Base-by-base conservation (phyloP, 2,888 invertebrate genomes). In the Rhynchonema sp. region DNA sequence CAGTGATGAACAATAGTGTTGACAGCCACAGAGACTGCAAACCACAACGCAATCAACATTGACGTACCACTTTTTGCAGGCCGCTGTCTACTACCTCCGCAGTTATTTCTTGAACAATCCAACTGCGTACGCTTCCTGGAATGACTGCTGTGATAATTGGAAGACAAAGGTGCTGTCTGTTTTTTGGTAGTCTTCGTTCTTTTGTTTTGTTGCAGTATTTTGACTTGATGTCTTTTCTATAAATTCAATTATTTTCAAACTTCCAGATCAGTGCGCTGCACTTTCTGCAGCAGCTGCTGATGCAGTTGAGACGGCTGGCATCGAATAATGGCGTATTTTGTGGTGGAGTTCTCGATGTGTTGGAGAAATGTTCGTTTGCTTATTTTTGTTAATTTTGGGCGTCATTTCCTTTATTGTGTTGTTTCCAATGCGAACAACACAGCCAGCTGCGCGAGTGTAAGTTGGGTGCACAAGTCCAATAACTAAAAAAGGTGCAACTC, bases 41-140 rank as follows among this genome's bases (percentile, higher is more conserved):
- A n/a, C n/a, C n/a, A n/a, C n/a, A n/a, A n/a, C n/a, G n/a, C n/a
- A n/a, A n/a, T n/a, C n/a, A n/a, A n/a, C n/a, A n/a, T n/a, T n/a
- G n/a, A n/a, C n/a, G n/a, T n/a, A n/a, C n/a, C n/a, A n/a, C n/a
- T n/a, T n/a, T 52, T 59, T 64, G 27, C 60, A 65, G 65, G 66
- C 66, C 38, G 63, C 69, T 9, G 76, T 88, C 60, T 86, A 87
- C 74, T 87, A 83, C 72, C 81, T 86, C 0, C 79, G 87, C 56
- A 85, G 86, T 60, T 86, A 83, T 72, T 85, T 84, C 73, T 82
- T 84, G 20, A 82, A 83, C 72, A 75, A 84, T 52, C 83, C 83
- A 63, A 82, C 82, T 68, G 78, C 81, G 68, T 78, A 81, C 65
- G 26, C 23, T 20, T 13, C 26, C 27, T 13, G 3, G 27, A 27